Base-by-base conservation (phyloP, 2,888 invertebrate species). In the Nysson spinosus region DNA sequence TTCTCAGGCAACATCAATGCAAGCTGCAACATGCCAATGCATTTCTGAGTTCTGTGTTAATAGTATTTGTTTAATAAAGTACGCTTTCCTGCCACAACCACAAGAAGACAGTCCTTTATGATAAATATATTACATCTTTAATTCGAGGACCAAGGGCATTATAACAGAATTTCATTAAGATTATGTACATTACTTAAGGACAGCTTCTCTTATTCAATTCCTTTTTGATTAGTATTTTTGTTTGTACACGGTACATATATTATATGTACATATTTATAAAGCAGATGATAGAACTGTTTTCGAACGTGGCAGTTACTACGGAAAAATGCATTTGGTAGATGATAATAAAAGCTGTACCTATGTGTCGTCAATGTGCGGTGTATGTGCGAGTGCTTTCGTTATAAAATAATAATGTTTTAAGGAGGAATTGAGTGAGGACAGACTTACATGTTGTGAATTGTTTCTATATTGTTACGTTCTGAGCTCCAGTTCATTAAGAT, bases 401-500 rank as follows among this genome's bases (percentile, higher is more conserved):
- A 63, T n/a, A 54, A 69, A 64, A 57, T 49, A 43, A 64, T 76
- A n/a, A 69, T 71, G 77, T 74, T 70, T 73, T 70, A 77, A 82
- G 78, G 80, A 81, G 78, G 81, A 79, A 75, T 81, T 81, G 82
- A 85, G 81, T 82, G 72, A 83, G 78, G 74, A 77, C 66, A 75
- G 71, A 86, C 86, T 86, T 86, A 86, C 86, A 86, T 85, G 85
- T 81, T 82, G 83, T 80, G 81, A 85, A 86, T 83, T 84, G 83
- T 86, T 83, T 83, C 80, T 81, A 81, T 65, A 83, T 83, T 84
- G 84, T 85, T 87, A 87, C 82, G 85, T 85, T 87, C 83, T 86
- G 85, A 86, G 85, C 86, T 87, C 87, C 86, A 87, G 85, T 85
- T 86, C 85, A 78, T 87, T 86, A 83, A 87, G 86, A 80, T 86